Evolutionary conservation across 2,888 invertebrate genomes (phyloP).

Genomic region (Papilio gigon): DNA sequence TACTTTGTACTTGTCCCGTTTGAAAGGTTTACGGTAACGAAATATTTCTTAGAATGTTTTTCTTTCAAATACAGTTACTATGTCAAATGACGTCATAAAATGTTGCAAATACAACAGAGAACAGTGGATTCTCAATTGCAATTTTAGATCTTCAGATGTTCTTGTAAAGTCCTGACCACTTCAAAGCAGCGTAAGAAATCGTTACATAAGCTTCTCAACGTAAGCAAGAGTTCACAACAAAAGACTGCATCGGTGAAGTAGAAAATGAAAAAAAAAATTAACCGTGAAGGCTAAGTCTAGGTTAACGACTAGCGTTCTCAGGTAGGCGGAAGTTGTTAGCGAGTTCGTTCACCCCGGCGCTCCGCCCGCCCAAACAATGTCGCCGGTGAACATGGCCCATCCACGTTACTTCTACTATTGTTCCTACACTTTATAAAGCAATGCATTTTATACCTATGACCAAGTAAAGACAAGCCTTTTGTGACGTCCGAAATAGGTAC

Average conservation of each 20-base stretch:
- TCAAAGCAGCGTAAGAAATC: not conserved
- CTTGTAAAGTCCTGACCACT: not conserved
- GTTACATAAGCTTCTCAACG: not conserved
- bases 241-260: constrained; percentile 41
- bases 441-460: constrained; percentile 12
- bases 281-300: constrained; percentile 50
- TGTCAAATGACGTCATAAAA: not conserved
- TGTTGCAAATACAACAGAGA: not conserved
- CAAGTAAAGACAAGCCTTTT: not conserved
- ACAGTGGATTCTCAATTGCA: not conserved
- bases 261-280: constrained; percentile 28
- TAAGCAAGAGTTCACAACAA: constrained; percentile 35
- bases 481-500: not conserved
- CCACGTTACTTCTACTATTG: constrained; percentile 40
- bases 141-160: not conserved
- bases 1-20: constrained; percentile 5
- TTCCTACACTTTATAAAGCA: constrained; percentile 35
- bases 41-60: not conserved
- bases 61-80: not conserved
- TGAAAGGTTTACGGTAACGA: not conserved
- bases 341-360: constrained; percentile 65
- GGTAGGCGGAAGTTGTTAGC: constrained; percentile 80
- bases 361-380: constrained; percentile 68
- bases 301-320: constrained; percentile 66
- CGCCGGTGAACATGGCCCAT: constrained; percentile 45